These are phyloP conservation scores for Polydrusus cervinus DNA, from an alignment of 2,888 invertebrate species.

Conservation along the genomic window DNA sequence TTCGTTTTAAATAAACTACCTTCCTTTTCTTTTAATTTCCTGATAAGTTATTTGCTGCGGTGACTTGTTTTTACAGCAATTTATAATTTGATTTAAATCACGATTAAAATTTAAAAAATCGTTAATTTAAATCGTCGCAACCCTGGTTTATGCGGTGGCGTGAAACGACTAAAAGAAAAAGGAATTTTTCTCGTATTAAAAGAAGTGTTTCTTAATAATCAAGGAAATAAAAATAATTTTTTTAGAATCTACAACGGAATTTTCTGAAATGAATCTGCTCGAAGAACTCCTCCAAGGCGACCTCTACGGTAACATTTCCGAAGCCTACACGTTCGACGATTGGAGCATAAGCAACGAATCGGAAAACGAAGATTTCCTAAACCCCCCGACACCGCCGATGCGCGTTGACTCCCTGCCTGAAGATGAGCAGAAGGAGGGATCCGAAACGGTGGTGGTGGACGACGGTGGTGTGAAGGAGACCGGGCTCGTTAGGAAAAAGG, in stretches of 20 bases:
- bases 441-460: slow-evolving; percentile 2
- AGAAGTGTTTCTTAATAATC: no score
- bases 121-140: no score
- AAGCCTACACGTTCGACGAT: slow-evolving; percentile 69
- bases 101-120: no score
- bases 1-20: no score
- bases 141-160: no score
- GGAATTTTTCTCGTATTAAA: no score
- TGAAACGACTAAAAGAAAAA: no score
- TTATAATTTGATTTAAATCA: no score
- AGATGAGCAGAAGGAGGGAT: slow-evolving; percentile 64
- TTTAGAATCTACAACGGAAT: slow-evolving; percentile 43
- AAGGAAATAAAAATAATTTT: no score
- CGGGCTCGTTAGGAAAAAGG: not conserved
- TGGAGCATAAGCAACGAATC: slow-evolving; percentile 72
- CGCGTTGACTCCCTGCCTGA: slow-evolving; percentile 78
- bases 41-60: no score
- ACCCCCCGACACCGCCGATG: slow-evolving; percentile 77
- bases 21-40: no score
- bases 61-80: no score
- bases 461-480: slow-evolving; percentile 2
- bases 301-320: slow-evolving; percentile 77
- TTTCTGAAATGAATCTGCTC: slow-evolving; percentile 69
- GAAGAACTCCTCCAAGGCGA: slow-evolving; percentile 82
- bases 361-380: slow-evolving; percentile 70